Base-by-base conservation (phyloP, 2,888 invertebrate genomes). In the Drosophila subsilvestris region DNA sequence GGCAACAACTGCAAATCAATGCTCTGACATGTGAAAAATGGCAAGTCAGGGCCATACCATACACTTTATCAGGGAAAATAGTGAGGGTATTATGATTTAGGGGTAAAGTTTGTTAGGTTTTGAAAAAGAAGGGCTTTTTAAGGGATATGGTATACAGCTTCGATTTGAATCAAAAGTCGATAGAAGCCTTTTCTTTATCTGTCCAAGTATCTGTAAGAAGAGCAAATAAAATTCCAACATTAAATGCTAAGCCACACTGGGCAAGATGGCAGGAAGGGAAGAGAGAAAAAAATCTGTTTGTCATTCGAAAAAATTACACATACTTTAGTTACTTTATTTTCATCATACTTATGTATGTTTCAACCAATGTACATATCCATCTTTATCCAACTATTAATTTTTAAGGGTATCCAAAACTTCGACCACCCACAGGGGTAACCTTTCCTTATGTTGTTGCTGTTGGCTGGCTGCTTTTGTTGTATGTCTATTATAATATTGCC, bases 1-100 rank as follows among this genome's bases (percentile, higher is more conserved):
- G 83, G 37, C 85, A 85, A 85, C 83, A 87, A 84, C 83, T 86
- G 83, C 79, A 86, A 86, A 83, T 84, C 88, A 88, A 84, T 88
- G 83, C 63, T 51, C 76, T 69, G 86, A 78, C 86, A 88, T 84
- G 81, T 88, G 88, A 88, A 88, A 88, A 88, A 84, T 87, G 86
- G 76, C 76, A 74, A 83, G 76, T 32, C 27, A 45, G 66, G 63
- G 66, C 67, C 74, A 44, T 29, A 14, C 6, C 37, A 37, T 37
- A n/a, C n/a, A 7, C 37, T 37, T 7, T 14, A 5, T 1, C 32
- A 6, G 14, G 0, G 37, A 2, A 2, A 37, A 2, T n/a, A n/a
- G 14, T 6, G 2, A 37, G 37, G 37, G 37, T 37, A 2, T 7
- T 37, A n/a, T 37, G 37, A 37, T 37, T 37, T 6, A 7, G n/a